Evolutionary conservation across 2,888 invertebrate species (phyloP).

Genomic region (Pimpla rufipes): DNA sequence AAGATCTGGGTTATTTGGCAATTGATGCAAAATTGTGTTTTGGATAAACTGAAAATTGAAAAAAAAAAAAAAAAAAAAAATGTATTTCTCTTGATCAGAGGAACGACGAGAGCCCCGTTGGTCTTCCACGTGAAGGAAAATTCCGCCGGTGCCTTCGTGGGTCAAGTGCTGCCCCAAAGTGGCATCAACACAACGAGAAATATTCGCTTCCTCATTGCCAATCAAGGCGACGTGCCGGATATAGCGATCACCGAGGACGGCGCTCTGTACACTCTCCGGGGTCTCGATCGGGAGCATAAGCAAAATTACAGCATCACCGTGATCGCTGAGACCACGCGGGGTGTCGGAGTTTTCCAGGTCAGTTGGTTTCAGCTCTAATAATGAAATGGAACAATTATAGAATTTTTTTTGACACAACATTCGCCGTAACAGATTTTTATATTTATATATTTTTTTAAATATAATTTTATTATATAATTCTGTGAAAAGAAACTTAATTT

Average conservation of each 20-base stretch:
- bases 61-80: no score
- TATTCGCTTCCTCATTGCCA: slow-evolving; percentile 92
- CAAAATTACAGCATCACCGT: slow-evolving; percentile 92
- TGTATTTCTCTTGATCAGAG: slow-evolving; percentile 84
- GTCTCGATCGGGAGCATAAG: slow-evolving; percentile 92
- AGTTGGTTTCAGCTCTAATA: slow-evolving; percentile 47
- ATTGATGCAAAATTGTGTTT: no score
- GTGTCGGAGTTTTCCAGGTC: slow-evolving; percentile 91
- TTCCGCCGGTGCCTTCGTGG: slow-evolving; percentile 90
- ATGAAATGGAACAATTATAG: neutral
- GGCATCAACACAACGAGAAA: slow-evolving; percentile 84
- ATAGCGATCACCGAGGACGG: slow-evolving; percentile 93
- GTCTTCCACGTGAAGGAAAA: slow-evolving; percentile 93
- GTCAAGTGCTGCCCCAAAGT: slow-evolving; percentile 89
- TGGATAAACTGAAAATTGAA: no score
- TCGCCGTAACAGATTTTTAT: neutral
- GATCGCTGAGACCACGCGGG: slow-evolving; percentile 92
- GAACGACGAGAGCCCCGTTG: slow-evolving; percentile 90
- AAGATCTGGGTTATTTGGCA: no score
- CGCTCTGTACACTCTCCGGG: slow-evolving; percentile 91
- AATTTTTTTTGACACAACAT: neutral
- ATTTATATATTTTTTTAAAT: no score
- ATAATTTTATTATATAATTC: no score
- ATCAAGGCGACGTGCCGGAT: slow-evolving; percentile 93
- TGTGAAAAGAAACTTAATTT: no score